Evolutionary conservation across 2,888 invertebrate species (phyloP).

Genomic region (Microplitis deprimator): DNA sequence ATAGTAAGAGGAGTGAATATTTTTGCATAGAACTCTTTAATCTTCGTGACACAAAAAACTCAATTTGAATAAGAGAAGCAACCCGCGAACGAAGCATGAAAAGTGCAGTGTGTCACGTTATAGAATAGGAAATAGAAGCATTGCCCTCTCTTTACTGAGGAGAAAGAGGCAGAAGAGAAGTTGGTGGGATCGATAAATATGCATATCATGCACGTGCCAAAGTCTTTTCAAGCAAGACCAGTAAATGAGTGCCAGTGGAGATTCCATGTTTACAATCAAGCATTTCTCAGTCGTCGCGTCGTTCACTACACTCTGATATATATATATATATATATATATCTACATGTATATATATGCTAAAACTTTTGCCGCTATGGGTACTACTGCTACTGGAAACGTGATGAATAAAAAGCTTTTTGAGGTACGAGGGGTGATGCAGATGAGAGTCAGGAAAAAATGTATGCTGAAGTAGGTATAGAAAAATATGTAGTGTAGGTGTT

Average conservation of each 20-base stretch:
- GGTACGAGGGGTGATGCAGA: slow-evolving; percentile 21
- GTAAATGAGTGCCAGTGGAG: slow-evolving; percentile 32
- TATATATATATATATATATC: background rate
- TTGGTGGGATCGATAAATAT: slow-evolving; percentile 40
- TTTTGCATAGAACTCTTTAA: slow-evolving; percentile 35
- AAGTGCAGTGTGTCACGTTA: slow-evolving; percentile 41
- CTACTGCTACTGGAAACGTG: slow-evolving; percentile 2
- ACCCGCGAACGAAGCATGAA: slow-evolving; percentile 32
- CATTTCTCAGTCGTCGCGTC: slow-evolving; percentile 37
- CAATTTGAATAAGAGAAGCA: slow-evolving; percentile 33
- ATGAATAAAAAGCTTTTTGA: slow-evolving; percentile 36
- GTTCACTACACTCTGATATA: background rate
- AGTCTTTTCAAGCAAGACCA: slow-evolving; percentile 45
- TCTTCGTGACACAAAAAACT: slow-evolving; percentile 34
- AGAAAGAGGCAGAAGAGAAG: background rate
- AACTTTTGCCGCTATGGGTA: slow-evolving; percentile 11
- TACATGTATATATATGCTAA: background rate
- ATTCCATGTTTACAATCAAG: slow-evolving; percentile 35
- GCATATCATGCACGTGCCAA: slow-evolving; percentile 46
- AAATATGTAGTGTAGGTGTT: background rate
- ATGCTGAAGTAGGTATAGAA: background rate
- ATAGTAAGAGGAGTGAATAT: slow-evolving; percentile 28
- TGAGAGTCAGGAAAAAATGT: slow-evolving; percentile 24
- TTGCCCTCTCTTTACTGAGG: background rate
- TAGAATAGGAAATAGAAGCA: slow-evolving; percentile 4